phyloP scores from a whole-genome alignment of 2,888 invertebrate species.

The Pasiphila rectangulata region DNA sequence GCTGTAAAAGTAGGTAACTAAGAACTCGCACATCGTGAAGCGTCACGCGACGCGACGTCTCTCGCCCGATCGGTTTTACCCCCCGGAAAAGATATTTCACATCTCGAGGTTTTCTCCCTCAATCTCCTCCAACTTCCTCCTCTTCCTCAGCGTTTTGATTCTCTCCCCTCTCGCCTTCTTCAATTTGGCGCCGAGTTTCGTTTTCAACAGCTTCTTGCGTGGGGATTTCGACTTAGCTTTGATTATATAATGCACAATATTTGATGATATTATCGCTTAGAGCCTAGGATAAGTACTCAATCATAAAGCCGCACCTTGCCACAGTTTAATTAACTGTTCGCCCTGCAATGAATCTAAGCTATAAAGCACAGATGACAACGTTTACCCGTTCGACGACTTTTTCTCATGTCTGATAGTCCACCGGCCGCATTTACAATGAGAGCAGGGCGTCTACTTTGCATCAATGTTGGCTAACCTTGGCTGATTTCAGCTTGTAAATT shows the following conservation, averaged over 20 bases:
- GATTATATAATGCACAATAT: no score
- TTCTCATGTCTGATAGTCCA: slow-evolving; percentile 39
- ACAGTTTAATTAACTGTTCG: no score
- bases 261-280: no score
- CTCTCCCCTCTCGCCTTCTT: slow-evolving; percentile 12
- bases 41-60: no score
- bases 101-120: slow-evolving; percentile 9
- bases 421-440: slow-evolving; percentile 32
- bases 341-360: slow-evolving; percentile 18
- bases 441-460: not conserved
- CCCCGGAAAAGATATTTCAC: no score
- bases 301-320: slow-evolving; percentile 21
- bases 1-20: no score
- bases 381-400: slow-evolving; percentile 48
- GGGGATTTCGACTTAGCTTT: slow-evolving; percentile 12
- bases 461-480: no score
- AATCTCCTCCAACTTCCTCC: slow-evolving; percentile 22
- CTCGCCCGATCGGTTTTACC: no score
- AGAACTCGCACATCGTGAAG: no score
- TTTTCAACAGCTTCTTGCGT: slow-evolving; percentile 20
- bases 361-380: slow-evolving; percentile 28
- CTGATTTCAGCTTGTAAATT: no score
- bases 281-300: no score
- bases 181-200: slow-evolving; percentile 6
- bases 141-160: slow-evolving; percentile 16